Evolutionary conservation across 2,797 vertebrate genomes (phyloP).

Genomic region (Amblyraja radiata): DNA sequence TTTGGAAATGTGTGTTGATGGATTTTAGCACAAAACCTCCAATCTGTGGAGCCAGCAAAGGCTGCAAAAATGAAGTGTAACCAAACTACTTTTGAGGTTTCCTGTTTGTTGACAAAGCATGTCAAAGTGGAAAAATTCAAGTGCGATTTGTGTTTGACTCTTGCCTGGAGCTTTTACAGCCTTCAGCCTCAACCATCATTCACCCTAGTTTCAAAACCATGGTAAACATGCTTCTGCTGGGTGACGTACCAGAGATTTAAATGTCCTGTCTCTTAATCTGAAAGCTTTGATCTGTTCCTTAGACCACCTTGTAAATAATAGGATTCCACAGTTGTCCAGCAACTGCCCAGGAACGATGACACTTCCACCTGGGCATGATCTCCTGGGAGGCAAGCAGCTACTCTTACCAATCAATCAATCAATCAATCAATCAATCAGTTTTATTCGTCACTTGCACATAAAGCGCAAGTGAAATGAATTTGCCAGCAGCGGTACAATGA

Average conservation of each 20-base stretch:
- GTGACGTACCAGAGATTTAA: neutral
- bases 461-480: too few relatives aligned
- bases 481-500: too few relatives aligned
- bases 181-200: conserved; percentile 9
- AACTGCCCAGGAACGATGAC: too few relatives aligned
- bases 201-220: neutral
- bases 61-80: neutral
- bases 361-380: too few relatives aligned
- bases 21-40: neutral
- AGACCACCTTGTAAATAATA: too few relatives aligned
- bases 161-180: neutral
- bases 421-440: too few relatives aligned
- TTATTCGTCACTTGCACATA: too few relatives aligned
- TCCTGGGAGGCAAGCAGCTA: too few relatives aligned
- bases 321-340: too few relatives aligned
- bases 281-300: neutral
- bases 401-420: too few relatives aligned
- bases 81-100: conserved; percentile 22
- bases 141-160: neutral
- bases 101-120: conserved; percentile 33
- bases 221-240: neutral
- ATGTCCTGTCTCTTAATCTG: neutral
- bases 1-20: neutral
- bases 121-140: neutral
- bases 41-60: neutral